These are phyloP conservation scores for Vireo griseus DNA, from an alignment of 2,797 vertebrate genomes.

Conservation along the genomic window DNA sequence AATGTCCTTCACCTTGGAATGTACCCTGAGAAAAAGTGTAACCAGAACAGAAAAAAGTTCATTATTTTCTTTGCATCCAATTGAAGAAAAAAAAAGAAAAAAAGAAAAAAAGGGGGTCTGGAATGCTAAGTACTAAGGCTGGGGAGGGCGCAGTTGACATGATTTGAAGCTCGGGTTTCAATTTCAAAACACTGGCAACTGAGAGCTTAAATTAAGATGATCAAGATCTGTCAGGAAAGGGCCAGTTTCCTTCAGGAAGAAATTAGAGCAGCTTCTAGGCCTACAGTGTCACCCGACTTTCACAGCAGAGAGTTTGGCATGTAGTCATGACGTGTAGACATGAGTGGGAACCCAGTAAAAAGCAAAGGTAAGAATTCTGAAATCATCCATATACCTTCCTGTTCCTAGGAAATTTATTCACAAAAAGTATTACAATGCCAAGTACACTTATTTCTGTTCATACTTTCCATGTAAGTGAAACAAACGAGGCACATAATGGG, in stretches of 20 bases:
- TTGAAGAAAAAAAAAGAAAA: neutral
- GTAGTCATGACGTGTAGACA: neutral
- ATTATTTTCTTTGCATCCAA: neutral
- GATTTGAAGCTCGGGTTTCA: neutral
- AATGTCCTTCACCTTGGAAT: neutral
- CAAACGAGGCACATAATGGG: neutral
- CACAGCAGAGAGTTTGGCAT: neutral
- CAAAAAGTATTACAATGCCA: neutral
- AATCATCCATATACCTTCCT: neutral
- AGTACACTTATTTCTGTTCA: neutral
- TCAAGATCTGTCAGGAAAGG: neutral
- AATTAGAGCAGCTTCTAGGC: neutral
- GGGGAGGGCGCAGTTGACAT: neutral
- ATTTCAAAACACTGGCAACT: neutral
- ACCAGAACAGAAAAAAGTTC: neutral
- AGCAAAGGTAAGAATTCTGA: neutral
- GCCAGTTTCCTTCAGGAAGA: neutral
- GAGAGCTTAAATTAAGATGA: neutral
- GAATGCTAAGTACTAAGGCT: neutral
- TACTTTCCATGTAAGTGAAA: neutral
- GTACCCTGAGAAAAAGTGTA: neutral
- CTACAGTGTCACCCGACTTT: neutral
- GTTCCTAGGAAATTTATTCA: neutral
- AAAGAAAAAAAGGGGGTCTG: accelerated
- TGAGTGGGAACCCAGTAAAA: neutral